Evolutionary conservation across 2,888 invertebrate genomes (phyloP).

Genomic region (Caenorhabditis sp.): DNA sequence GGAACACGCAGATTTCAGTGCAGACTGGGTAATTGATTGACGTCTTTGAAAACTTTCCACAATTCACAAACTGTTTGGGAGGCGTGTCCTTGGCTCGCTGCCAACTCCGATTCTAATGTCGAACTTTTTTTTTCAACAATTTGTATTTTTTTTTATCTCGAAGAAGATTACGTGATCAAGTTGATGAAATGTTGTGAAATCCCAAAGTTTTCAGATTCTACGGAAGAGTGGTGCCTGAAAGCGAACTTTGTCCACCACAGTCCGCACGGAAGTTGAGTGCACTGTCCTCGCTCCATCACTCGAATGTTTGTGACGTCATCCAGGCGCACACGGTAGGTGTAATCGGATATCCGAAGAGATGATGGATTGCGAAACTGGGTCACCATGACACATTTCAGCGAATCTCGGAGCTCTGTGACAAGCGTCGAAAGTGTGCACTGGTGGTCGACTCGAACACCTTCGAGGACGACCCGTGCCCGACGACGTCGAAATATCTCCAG

Average conservation of each 20-base stretch:
- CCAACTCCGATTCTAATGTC: no score
- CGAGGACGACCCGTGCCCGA: slow-evolving; percentile 91
- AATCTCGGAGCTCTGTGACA: slow-evolving; percentile 93
- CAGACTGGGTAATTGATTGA: slow-evolving; percentile 62
- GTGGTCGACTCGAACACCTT: slow-evolving; percentile 91
- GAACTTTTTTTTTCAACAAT: no score
- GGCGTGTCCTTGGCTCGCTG: no score
- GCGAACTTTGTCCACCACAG: slow-evolving; percentile 74
- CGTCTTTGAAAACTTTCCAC: slow-evolving; percentile 10
- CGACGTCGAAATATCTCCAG: slow-evolving; percentile 92
- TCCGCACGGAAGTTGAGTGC: slow-evolving; percentile 12
- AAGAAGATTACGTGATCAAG: no score
- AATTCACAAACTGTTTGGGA: no score
- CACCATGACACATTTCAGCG: no score
- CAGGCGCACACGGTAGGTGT: slow-evolving; percentile 74
- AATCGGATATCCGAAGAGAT: background rate
- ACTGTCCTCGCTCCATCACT: slow-evolving; percentile 4
- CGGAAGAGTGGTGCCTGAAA: slow-evolving; percentile 77
- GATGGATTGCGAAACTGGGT: no score
- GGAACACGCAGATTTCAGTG: slow-evolving; percentile 87
- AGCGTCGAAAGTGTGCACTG: slow-evolving; percentile 92
- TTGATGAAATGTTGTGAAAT: no score
- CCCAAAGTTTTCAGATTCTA: no score
- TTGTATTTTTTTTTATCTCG: no score
- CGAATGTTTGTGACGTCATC: slow-evolving; percentile 74